Percentiles rank a stretch among this genome's conserved stretches.
These are phyloP conservation scores for Cottus gobio DNA, from an alignment of 2,113 vertebrate species.

Conservation along the genomic window DNA sequence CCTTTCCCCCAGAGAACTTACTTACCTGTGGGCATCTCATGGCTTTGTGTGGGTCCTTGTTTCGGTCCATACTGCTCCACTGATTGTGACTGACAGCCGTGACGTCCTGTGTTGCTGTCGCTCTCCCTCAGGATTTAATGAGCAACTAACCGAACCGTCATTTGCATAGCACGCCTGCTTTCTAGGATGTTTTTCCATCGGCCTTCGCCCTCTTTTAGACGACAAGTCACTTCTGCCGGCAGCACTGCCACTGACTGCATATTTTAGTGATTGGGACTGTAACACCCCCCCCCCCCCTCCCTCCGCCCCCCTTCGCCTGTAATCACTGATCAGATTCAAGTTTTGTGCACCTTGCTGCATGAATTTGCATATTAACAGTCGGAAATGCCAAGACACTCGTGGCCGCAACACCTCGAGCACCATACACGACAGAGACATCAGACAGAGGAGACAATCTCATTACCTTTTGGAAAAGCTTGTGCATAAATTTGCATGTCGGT, in stretches of 20 bases:
- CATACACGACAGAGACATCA: constrained; percentile 10
- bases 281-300: not conserved
- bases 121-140: constrained; percentile 19
- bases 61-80: not conserved
- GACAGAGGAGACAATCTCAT: constrained; percentile 14
- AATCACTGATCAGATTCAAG: constrained; percentile 3
- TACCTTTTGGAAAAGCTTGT: constrained; percentile 4
- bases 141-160: constrained; percentile 5
- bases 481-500: constrained; percentile 13
- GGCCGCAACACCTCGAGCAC: constrained; percentile 12
- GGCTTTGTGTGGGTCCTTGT: not conserved
- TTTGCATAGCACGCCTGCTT: constrained; percentile 20
- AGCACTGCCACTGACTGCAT: not conserved
- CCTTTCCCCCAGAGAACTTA: not conserved
- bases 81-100: not conserved
- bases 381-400: not conserved
- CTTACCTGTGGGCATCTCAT: not conserved
- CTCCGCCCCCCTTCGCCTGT: not conserved
- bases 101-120: not conserved
- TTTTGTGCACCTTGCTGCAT: constrained; percentile 18
- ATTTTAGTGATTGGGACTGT: not conserved
- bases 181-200: constrained; percentile 6
- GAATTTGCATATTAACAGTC: constrained; percentile 31
- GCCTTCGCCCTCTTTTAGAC: constrained; percentile 27
- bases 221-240: not conserved